Conservation (phyloP, 2,888 invertebrate species). For the Phragmatobia fuliginosa region DNA sequence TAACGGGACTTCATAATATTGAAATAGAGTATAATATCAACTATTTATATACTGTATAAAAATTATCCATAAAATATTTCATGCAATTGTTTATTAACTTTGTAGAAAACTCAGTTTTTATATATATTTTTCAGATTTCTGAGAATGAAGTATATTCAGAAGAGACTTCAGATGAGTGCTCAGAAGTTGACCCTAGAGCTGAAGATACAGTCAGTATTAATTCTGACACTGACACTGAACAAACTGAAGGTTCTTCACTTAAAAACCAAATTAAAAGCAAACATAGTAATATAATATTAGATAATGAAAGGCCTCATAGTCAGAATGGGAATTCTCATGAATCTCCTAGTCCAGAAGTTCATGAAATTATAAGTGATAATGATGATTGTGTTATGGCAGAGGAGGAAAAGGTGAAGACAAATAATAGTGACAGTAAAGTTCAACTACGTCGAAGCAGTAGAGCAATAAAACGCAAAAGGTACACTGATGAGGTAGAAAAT, state of each 20-base stretch:
- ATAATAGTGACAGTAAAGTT: slow-evolving; percentile 53
- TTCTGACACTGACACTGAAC: slow-evolving; percentile 71
- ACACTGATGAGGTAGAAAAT: slow-evolving; percentile 83
- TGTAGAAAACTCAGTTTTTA: background rate
- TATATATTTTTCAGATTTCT: slow-evolving; percentile 45
- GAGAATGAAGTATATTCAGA: slow-evolving; percentile 64
- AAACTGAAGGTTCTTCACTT: slow-evolving; percentile 62
- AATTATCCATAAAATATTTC: no score
- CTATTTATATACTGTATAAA: no score
- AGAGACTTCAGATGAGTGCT: slow-evolving; percentile 62
- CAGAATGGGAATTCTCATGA: slow-evolving; percentile 62
- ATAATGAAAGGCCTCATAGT: slow-evolving; percentile 58
- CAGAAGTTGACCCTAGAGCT: slow-evolving; percentile 57
- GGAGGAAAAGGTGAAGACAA: slow-evolving; percentile 54
- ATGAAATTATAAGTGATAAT: slow-evolving; percentile 79
- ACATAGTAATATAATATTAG: slow-evolving; percentile 61
- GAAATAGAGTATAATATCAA: no score
- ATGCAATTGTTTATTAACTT: background rate
- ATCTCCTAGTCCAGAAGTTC: slow-evolving; percentile 68
- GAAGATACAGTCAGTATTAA: slow-evolving; percentile 76
- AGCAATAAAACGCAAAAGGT: slow-evolving; percentile 84
- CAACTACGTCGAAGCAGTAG: slow-evolving; percentile 72
- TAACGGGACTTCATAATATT: no score
- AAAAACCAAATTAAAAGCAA: slow-evolving; percentile 57
- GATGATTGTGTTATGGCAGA: slow-evolving; percentile 77